Conservation (phyloP, 2,113 vertebrate species). For the Camelus dromedarius region DNA sequence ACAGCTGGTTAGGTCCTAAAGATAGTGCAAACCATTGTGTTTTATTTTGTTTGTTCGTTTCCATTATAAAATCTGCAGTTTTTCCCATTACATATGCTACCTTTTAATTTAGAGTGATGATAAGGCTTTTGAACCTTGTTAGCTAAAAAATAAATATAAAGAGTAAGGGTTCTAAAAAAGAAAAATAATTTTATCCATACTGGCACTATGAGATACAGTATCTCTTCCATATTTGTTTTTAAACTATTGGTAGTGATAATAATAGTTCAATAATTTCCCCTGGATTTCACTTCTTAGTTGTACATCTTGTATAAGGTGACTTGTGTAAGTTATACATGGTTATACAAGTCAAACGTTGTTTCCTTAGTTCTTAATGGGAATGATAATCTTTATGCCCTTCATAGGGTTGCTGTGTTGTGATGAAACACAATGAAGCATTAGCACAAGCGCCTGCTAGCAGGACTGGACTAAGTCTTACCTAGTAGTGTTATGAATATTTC, state of each 20-base stretch:
- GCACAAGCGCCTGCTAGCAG: neutral
- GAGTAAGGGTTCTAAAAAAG: neutral
- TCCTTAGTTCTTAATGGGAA: neutral
- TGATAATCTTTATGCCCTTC: neutral
- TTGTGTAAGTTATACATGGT: neutral
- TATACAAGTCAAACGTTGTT: neutral
- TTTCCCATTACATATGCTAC: neutral
- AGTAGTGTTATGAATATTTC: neutral
- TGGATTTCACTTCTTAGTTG: neutral
- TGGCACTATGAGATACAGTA: neutral
- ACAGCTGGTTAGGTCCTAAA: neutral
- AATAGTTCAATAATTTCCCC: neutral
- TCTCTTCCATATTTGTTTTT: neutral
- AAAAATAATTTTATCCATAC: neutral
- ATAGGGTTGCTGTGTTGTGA: neutral
- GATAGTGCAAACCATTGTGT: neutral
- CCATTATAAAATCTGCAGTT: neutral
- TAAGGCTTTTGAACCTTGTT: neutral
- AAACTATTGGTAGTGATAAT: neutral
- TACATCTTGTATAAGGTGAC: neutral
- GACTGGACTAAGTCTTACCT: neutral
- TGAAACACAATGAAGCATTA: neutral
- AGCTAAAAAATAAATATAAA: neutral
- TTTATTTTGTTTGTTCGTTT: conserved; percentile 18
- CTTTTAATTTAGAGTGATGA: conserved; percentile 11